Evolutionary conservation across 2,888 invertebrate species (phyloP), one percentile per base, ranked within the genome.

Genomic region (Amblyjoppa proteus): DNA sequence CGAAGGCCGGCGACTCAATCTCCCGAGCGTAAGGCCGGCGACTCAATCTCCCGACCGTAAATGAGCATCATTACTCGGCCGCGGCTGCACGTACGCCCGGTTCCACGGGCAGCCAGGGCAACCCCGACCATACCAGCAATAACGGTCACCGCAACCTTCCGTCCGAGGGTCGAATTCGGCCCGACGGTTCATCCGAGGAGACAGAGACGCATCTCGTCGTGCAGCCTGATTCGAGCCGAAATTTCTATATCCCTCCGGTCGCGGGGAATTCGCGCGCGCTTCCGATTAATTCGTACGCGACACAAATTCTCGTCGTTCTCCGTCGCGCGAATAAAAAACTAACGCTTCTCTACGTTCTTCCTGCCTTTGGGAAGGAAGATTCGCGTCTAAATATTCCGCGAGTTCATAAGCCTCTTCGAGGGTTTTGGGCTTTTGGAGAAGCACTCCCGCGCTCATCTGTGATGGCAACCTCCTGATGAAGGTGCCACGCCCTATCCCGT

Each of bases 381-480:
- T 41, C 41, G 41, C 41, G 41, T 41, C 41, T 41, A 11, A 11
- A 41, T 41, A 64, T 64, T 70, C 70, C 31, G 70, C 70, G 31
- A 70, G 25, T 1, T 70, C n/a, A 6, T 28, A 70, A 5, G 70
- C 70, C 6, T 49, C 70, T 2, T 45, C 13, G 3, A 70, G 49
- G 16, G 51, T 70, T 3, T 7, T 6, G 5, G 69, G 69, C 38
- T 70, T 16, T 3, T 28, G 20, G 3, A 28, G 4, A n/a, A 53
- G 34, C 28, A 71, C 31, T 3, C n/a, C 71, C 16, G 31, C 34
- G 9, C 71, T 34, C 16, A 71, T 34, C n/a, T 53, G 16, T 1
- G 53, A 53, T 4, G 71, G 71, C 34, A 71, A 45, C 1, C 9
- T 56, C 3, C 53, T 34, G 6, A 71, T 71, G 13, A 71, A 71